These are phyloP conservation scores for Listrodromus nycthemerus DNA, from an alignment of 2,888 invertebrate species.

Conservation along the genomic window DNA sequence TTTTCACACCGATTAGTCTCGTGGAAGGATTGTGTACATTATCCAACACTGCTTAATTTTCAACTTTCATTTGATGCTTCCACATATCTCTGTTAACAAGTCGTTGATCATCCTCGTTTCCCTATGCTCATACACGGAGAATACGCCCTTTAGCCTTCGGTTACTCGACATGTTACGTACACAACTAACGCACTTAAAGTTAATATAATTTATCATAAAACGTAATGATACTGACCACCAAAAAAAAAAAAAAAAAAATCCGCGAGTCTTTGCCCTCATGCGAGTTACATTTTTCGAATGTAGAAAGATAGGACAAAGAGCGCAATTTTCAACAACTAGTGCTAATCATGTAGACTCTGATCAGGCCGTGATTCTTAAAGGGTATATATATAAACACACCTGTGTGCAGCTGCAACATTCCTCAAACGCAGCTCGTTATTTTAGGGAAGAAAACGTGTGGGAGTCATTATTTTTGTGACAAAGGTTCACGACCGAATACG, in stretches of 20 bases:
- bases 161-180: constrained; percentile 67
- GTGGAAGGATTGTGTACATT: constrained; percentile 17
- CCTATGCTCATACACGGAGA: background rate
- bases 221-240: constrained; percentile 67
- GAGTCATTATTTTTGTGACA: constrained; percentile 18
- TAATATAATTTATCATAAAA: constrained; percentile 70
- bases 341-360: constrained; percentile 42
- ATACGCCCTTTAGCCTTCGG: constrained; percentile 65
- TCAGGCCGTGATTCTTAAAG: constrained; percentile 52
- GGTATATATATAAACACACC: constrained; percentile 35
- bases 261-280: background rate
- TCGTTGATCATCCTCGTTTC: background rate
- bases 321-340: constrained; percentile 41
- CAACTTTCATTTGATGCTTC: constrained; percentile 21
- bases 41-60: constrained; percentile 45
- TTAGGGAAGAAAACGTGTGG: constrained; percentile 9
- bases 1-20: too few relatives aligned
- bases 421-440: background rate
- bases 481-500: constrained; percentile 18
- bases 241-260: constrained; percentile 38
- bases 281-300: background rate
- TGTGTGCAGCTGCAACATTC: background rate
- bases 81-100: background rate
- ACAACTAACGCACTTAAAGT: constrained; percentile 68
- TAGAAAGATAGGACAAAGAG: background rate